Percentiles rank a stretch among this genome's conserved stretches.
Evolutionary conservation across 1,140 invertebrate genomes (phyloP).

Genomic region (Samia ricini): DNA sequence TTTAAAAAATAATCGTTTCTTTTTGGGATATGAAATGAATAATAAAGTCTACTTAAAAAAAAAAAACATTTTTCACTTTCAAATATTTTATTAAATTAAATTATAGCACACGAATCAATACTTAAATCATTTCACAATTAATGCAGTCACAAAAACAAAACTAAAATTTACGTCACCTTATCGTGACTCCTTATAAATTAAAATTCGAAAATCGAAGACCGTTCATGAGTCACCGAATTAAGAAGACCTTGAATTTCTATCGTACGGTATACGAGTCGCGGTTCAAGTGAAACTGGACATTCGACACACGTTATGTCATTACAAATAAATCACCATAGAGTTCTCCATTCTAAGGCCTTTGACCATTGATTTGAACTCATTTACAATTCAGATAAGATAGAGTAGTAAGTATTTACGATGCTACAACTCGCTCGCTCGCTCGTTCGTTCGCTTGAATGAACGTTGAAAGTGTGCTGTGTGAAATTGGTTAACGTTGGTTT

Average conservation of each 20-base stretch:
- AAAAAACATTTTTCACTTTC: no score
- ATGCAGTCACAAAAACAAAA: background rate
- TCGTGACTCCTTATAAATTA: background rate
- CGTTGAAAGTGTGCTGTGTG: background rate
- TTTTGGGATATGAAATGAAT: no score
- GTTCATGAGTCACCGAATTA: background rate
- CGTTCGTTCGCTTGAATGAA: background rate
- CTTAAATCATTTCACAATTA: background rate
- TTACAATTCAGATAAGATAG: slow-evolving; percentile 39
- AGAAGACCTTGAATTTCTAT: background rate
- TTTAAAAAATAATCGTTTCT: no score
- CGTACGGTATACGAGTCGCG: background rate
- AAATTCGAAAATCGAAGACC: background rate
- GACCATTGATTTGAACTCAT: slow-evolving; percentile 24
- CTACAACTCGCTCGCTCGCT: no score
- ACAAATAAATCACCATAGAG: slow-evolving; percentile 20
- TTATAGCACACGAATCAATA: background rate
- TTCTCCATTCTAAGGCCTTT: slow-evolving; percentile 16
- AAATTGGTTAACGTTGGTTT: background rate
- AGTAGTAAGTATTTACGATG: slow-evolving; percentile 12
- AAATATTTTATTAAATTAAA: background rate
- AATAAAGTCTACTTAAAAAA: no score
- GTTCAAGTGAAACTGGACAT: background rate
- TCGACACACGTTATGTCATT: slow-evolving; percentile 15
- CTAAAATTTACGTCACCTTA: background rate